phyloP scores from a whole-genome alignment of 2,888 invertebrate genomes.

The Cataglyphis cursor region DNA sequence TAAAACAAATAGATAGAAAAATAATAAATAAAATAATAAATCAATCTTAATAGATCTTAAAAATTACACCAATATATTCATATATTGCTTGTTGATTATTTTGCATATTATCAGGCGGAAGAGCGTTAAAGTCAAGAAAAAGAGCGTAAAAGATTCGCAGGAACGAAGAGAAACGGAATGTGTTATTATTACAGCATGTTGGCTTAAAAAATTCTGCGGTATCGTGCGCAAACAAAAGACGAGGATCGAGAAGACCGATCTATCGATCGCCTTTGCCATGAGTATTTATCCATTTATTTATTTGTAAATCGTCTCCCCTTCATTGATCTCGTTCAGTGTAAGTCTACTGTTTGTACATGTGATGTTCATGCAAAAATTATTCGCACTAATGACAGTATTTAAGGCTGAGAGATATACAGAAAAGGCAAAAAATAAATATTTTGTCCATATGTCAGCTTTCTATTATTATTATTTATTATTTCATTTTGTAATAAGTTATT shows the following conservation, averaged over 20 bases:
- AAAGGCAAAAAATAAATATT: neutral
- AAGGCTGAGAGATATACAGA: neutral
- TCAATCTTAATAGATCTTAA: neutral
- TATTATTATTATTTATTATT: neutral
- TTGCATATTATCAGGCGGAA: neutral
- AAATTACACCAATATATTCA: neutral
- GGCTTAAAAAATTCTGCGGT: constrained; percentile 32
- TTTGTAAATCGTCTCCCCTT: constrained; percentile 51
- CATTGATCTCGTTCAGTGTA: constrained; percentile 55
- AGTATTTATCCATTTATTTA: constrained; percentile 46
- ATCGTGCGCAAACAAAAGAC: constrained; percentile 31
- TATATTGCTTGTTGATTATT: neutral
- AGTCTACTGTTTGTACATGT: neutral
- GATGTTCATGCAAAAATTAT: constrained; percentile 58
- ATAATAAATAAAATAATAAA: neutral
- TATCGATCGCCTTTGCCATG: neutral
- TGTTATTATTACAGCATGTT: neutral
- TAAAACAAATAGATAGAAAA: neutral
- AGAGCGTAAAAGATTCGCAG: neutral
- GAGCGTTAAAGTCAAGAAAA: neutral
- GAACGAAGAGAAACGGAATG: constrained; percentile 7
- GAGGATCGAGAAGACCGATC: constrained; percentile 38
- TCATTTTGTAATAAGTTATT: neutral
- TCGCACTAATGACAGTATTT: constrained; percentile 4
- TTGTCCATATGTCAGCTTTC: neutral